Percentiles rank a stretch among this genome's conserved stretches.
Evolutionary conservation across 2,113 vertebrate genomes (phyloP).

Genomic region (Miniopterus natalensis): DNA sequence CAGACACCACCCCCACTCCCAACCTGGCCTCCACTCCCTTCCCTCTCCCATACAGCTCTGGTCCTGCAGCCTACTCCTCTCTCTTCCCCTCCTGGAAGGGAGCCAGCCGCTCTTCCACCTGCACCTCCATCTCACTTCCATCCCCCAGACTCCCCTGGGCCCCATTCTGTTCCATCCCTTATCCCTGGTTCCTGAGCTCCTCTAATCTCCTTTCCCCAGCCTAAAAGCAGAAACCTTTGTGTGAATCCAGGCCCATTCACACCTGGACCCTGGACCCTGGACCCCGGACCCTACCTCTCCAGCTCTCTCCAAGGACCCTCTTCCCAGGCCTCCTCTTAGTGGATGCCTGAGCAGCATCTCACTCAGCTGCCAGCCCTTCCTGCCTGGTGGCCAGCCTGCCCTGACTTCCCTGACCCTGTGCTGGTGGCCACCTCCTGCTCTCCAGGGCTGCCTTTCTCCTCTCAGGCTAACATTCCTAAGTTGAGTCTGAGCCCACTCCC

Average conservation of each 20-base stretch:
- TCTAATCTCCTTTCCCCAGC: not conserved
- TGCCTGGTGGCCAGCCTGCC: not conserved
- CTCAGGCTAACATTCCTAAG: constrained; percentile 15
- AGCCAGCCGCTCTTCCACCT: not conserved
- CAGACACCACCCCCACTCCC: not conserved
- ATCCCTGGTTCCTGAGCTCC: not conserved
- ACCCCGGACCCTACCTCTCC: not conserved
- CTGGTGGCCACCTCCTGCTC: not conserved
- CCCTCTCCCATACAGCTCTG: not conserved
- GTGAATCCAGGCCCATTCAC: not conserved
- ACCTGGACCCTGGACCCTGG: no score
- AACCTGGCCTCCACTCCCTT: not conserved
- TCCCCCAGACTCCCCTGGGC: not conserved
- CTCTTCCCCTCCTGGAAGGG: not conserved
- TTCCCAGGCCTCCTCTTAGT: not conserved
- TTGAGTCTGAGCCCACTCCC: not conserved
- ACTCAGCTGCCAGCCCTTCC: not conserved
- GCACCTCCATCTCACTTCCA: not conserved
- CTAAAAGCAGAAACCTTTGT: not conserved
- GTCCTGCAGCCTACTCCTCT: not conserved
- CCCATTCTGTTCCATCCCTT: not conserved
- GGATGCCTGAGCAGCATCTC: not conserved
- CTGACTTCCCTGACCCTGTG: not conserved
- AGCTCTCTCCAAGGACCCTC: not conserved
- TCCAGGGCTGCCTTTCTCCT: not conserved